Conservation (phyloP, 2,113 vertebrate species). For the Nothoprocta perdicaria region DNA sequence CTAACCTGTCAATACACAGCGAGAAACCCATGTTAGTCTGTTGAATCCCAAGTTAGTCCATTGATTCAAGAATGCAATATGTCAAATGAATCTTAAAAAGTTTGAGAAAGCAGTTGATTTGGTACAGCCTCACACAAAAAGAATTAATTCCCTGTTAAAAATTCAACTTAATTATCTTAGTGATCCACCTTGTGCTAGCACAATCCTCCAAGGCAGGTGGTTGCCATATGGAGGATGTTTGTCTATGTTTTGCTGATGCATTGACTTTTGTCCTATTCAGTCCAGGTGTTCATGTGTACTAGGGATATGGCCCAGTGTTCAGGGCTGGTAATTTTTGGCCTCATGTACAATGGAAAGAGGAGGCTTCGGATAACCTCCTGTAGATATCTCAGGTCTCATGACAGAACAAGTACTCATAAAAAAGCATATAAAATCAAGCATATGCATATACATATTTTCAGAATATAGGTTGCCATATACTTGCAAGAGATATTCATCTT, state of each 20-base stretch:
- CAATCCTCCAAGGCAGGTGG: not conserved
- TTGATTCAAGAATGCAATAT: not conserved
- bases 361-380: accelerated
- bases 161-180: not conserved
- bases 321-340: not conserved
- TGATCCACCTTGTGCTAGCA: not conserved
- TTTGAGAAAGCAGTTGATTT: not conserved
- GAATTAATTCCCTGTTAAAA: not conserved
- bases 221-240: not conserved
- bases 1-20: not conserved
- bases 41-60: not conserved
- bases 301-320: not conserved
- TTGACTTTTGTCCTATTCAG: not conserved
- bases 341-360: not conserved
- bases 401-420: not conserved
- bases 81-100: not conserved
- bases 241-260: not conserved
- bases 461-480: accelerated
- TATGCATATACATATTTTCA: not conserved
- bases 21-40: not conserved
- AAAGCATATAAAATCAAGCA: not conserved
- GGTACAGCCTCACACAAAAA: not conserved
- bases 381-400: not conserved
- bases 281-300: not conserved
- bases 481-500: not conserved